Percentiles rank a stretch among this genome's conserved stretches.
phyloP scores from a whole-genome alignment of 2,113 vertebrate genomes.

The Calcarius ornatus region DNA sequence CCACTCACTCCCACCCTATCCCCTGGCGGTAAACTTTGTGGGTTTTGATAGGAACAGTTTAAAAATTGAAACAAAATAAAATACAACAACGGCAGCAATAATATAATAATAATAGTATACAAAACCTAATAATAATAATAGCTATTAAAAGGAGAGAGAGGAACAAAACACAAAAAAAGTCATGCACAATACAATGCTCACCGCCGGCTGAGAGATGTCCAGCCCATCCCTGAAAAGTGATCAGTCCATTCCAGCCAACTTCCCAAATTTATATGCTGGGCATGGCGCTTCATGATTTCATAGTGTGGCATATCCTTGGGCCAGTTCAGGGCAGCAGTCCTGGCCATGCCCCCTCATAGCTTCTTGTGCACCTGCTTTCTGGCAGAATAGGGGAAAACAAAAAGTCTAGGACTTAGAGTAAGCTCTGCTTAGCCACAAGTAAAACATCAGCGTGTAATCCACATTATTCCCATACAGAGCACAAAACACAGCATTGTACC shows the following conservation, averaged over 20 bases:
- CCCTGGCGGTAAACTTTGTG: background rate
- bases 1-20: background rate
- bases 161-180: background rate
- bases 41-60: background rate
- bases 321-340: background rate
- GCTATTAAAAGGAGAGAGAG: background rate
- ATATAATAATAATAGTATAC: background rate
- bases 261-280: background rate
- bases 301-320: background rate
- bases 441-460: background rate
- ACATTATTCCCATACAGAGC: background rate
- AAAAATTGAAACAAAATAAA: background rate
- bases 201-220: background rate
- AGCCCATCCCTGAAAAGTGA: background rate
- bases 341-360: background rate
- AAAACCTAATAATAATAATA: background rate
- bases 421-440: background rate
- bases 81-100: background rate
- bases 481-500: background rate
- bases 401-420: background rate
- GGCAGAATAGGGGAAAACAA: background rate
- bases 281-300: rapidly evolving
- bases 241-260: background rate
- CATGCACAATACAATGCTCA: background rate
- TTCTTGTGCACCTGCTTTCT: background rate